These are phyloP conservation scores for Toxotes chatareus DNA, from an alignment of 2,113 vertebrate genomes.

Conservation along the genomic window DNA sequence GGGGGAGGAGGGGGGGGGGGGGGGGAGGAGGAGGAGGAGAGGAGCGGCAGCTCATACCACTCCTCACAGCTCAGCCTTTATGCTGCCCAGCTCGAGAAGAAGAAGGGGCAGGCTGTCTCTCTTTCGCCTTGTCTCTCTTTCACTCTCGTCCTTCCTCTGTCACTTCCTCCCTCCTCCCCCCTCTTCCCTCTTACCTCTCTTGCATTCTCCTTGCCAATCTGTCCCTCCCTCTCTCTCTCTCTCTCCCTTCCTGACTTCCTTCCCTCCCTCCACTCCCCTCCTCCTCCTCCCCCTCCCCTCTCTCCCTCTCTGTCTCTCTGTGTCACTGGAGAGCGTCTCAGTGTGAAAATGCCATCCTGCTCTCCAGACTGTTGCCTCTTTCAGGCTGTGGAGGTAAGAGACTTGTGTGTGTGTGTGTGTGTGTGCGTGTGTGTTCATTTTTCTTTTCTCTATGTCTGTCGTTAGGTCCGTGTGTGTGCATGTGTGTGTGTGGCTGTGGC, in stretches of 20 bases:
- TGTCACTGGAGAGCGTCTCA: conserved; percentile 83
- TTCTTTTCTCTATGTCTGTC: conserved; percentile 30
- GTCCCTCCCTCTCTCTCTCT: conserved; percentile 47
- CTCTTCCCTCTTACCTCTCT: conserved; percentile 62
- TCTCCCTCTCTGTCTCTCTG: conserved; percentile 62
- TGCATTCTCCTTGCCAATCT: conserved; percentile 59
- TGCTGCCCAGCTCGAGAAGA: conserved; percentile 73
- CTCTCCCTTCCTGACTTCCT: conserved; percentile 33
- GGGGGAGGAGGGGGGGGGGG: neutral
- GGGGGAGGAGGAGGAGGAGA: neutral
- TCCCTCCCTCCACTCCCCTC: conserved; percentile 17
- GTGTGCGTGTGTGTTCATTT: conserved; percentile 8
- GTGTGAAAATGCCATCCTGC: conserved; percentile 87
- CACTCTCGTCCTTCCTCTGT: conserved; percentile 66
- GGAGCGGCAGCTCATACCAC: conserved; percentile 60
- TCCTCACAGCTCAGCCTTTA: conserved; percentile 74
- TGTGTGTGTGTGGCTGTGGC: neutral
- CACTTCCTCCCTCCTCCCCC: conserved; percentile 49
- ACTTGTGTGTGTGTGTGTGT: conserved; percentile 38
- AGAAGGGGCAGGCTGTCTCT: conserved; percentile 68
- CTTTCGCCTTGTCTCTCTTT: conserved; percentile 51
- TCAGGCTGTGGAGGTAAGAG: conserved; percentile 91
- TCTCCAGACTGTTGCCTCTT: conserved; percentile 93
- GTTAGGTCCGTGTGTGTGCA: neutral
- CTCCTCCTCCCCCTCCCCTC: conserved; percentile 29